Base-by-base conservation (phyloP, 64 coral and sea anemone species). In the Montipora cactus region DNA sequence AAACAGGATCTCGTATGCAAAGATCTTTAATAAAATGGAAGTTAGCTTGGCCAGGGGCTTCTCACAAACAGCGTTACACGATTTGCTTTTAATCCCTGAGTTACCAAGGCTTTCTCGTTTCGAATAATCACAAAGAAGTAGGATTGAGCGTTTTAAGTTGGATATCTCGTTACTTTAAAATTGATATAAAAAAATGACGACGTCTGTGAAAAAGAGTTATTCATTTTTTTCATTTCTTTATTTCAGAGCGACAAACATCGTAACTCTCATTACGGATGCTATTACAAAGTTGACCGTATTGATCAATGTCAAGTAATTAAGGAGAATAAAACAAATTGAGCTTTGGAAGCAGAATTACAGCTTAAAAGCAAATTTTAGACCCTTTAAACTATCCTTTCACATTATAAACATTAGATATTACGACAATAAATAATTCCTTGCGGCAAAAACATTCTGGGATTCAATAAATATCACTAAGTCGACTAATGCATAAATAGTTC, bases 401-500 rank as follows among this genome's bases (percentile, higher is more conserved):
- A 44, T 82, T 37, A 64, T 14, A 4, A 64, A 78, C n/a, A 25
- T 53, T 81, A 22, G 14, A 37, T 37, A 37, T 44, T 81, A 5
- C 21, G 4, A 82, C 61, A 82, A 82, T 82, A 82, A 82, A 82
- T 82, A 82, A 82, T 44, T 62, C 11, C 7, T 61, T 82, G 64
- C 22, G 37, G 37, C 37, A 79, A 21, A 25, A 81, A 55, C 37
- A 81, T 49, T 81, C 79, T 81, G 25, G 23, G 23, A 82, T 64
- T 82, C 58, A 66, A 64, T 82, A 82, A 82, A 82, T 82, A 82
- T 5, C 8, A 25, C 52, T 19, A 13, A 61, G 23, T 82, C 23
- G 7, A 82, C 8, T 18, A 8, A 14, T 66, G 37, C 21, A 82
- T 82, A 64, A 82, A 82, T 82, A 82, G 18, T 44, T 44, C 13